Evolutionary conservation across 2,113 vertebrate genomes (phyloP).

Genomic region (Terrapene triunguis): DNA sequence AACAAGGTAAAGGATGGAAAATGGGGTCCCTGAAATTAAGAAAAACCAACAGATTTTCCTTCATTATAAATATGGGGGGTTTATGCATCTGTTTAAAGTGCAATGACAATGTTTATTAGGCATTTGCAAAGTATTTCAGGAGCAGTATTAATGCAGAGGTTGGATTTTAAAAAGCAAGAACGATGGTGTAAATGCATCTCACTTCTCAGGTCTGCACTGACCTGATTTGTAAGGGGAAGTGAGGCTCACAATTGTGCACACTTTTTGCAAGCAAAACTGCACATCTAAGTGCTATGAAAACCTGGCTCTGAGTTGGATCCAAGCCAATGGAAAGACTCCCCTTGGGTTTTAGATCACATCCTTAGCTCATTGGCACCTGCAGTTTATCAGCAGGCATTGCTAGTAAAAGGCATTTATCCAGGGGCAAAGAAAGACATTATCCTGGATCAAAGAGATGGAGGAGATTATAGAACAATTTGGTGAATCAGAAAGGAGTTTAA

Average conservation of each 20-base stretch:
- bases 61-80: background rate
- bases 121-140: background rate
- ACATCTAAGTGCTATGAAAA: background rate
- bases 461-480: background rate
- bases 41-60: background rate
- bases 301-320: background rate
- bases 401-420: background rate
- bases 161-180: background rate
- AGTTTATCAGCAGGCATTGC: background rate
- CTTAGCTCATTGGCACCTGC: background rate
- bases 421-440: background rate
- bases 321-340: background rate
- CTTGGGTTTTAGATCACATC: background rate
- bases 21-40: background rate
- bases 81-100: background rate
- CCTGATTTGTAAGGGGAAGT: background rate
- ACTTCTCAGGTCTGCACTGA: background rate
- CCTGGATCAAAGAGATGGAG: background rate
- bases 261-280: background rate
- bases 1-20: background rate
- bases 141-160: background rate
- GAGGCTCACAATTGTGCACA: background rate
- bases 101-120: background rate
- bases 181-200: background rate
- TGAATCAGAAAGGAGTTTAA: background rate